Evolutionary conservation across 2,888 invertebrate genomes (phyloP).

Genomic region (Apodemia duryi): DNA sequence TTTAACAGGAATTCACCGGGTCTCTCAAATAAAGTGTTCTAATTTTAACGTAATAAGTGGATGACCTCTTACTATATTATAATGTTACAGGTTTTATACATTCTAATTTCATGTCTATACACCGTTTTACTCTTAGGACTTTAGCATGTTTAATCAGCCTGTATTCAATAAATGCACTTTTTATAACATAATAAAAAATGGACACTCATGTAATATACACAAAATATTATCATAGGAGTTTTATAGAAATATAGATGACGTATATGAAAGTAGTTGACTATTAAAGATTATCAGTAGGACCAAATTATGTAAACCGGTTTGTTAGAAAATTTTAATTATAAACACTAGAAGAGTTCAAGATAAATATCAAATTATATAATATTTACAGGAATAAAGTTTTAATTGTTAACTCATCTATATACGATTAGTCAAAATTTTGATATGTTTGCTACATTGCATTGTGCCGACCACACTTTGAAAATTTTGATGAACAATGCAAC

Average conservation of each 20-base stretch:
- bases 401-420: too few species aligned
- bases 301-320: neutral
- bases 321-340: neutral
- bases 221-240: neutral
- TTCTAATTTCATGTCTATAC: neutral
- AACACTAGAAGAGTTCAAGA: too few species aligned
- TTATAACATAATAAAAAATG: neutral
- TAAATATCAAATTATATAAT: too few species aligned
- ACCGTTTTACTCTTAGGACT: neutral
- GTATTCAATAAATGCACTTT: neutral
- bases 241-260: constrained; percentile 9
- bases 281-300: constrained; percentile 3
- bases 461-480: too few species aligned
- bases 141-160: neutral
- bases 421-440: too few species aligned
- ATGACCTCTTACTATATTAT: neutral
- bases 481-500: too few species aligned
- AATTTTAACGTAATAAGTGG: too few species aligned
- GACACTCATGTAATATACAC: neutral
- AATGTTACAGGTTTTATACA: neutral
- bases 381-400: too few species aligned
- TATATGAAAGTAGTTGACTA: neutral
- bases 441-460: too few species aligned
- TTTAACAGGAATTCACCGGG: too few species aligned
- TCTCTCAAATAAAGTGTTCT: too few species aligned